These are phyloP conservation scores for Protobothrops mucrosquamatus DNA, from an alignment of 2,113 vertebrate genomes.

Conservation along the genomic window DNA sequence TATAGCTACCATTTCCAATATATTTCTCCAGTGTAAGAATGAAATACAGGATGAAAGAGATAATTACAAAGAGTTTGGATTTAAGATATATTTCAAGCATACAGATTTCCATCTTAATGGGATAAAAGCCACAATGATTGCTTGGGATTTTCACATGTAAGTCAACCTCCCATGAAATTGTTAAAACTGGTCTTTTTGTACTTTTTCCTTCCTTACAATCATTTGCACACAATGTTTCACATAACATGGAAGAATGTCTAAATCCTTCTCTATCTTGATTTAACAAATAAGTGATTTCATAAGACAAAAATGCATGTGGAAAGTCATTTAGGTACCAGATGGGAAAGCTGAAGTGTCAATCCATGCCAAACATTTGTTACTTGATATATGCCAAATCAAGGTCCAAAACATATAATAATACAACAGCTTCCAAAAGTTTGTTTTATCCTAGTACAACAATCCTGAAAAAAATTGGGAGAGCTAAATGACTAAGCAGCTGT, in stretches of 20 bases:
- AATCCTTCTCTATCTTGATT: not conserved
- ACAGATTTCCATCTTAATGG: not conserved
- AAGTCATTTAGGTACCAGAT: not conserved
- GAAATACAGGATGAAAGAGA: not conserved
- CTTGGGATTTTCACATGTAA: not conserved
- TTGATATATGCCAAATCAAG: not conserved
- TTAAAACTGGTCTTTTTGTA: not conserved
- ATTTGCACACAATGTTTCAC: not conserved
- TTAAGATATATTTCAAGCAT: not conserved
- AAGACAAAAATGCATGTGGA: not conserved
- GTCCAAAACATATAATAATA: not conserved
- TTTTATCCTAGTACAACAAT: not conserved
- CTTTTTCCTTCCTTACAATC: not conserved
- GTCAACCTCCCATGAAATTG: not conserved
- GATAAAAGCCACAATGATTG: not conserved
- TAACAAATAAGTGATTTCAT: not conserved
- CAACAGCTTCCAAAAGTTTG: not conserved
- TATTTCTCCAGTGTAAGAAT: not conserved
- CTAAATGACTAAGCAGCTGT: not conserved
- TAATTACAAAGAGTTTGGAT: not conserved
- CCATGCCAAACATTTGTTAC: not conserved
- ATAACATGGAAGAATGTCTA: not conserved
- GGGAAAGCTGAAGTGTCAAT: not conserved
- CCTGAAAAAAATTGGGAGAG: not conserved
- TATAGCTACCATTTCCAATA: not conserved